Evolutionary conservation across 2,113 vertebrate genomes (phyloP), one percentile per base, ranked within the genome.

Genomic region (Indicator indicator): DNA sequence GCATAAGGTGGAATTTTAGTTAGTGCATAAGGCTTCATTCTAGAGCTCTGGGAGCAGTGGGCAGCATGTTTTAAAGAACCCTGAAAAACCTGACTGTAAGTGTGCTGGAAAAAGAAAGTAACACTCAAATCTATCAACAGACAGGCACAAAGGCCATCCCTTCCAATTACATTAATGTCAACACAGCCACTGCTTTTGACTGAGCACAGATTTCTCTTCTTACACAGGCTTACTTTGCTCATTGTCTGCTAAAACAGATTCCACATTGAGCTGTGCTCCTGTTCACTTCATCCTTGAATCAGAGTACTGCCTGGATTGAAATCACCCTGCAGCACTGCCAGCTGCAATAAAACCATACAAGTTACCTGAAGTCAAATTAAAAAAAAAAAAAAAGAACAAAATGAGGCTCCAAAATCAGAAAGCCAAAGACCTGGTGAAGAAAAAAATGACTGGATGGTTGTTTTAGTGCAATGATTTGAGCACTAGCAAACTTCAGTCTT

Each of bases 141-240:
- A 76, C 2, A 82, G 38, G 44, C 58, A 84, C 27, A 63, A 94
- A 85, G 50, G 36, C 71, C 9, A 1, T 70, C 8, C 19, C n/a
- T 74, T 83, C 12, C 56, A 38, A 88, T 60, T 46, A 70, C 24
- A 27, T 38, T 72, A 33, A 73, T 6, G 13, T 63, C 71, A 85
- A 3, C 40, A 38, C 1, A 2, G 40, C 46, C 71, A 87, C 42
- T 67, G 59, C 32, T 54, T 92, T 46, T 0, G 0, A 55, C 5
- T 9, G 3, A 87, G 42, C 67, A 26, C 69, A 70, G n/a, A 80
- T 19, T 72, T 80, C 65, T 83, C 24, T 65, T 77, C 16, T 71
- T 71, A 56, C 6, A 21, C 4, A 21, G 64, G 23, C 71, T 72
- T 44, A 26, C 30, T 30, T 83, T 42, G 30, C 46, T 86, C 52